Percentiles rank a stretch among this genome's conserved stretches.
phyloP scores from a whole-genome alignment of 2,113 vertebrate species.

The Choloepus hoffmanni region DNA sequence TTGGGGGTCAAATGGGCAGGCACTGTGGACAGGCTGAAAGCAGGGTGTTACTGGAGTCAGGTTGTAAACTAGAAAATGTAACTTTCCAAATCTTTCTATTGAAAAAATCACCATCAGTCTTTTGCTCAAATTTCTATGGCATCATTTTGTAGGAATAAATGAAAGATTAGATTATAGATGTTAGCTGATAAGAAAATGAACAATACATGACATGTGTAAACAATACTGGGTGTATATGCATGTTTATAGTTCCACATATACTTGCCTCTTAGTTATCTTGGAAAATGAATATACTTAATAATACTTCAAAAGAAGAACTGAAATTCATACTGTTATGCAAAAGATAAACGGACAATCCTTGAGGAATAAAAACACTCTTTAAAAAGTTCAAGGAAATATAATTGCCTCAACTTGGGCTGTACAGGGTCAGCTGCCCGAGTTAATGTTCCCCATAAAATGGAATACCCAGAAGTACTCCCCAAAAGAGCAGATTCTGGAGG shows the following conservation, averaged over 20 bases:
- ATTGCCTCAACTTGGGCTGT: neutral
- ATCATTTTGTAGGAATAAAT: constrained; percentile 29
- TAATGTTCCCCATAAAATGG: neutral
- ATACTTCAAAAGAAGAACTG: constrained; percentile 41
- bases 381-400: neutral
- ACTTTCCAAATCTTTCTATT: neutral
- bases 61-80: neutral
- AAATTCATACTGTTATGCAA: constrained; percentile 45
- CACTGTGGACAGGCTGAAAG: neutral
- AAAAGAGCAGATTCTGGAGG: neutral
- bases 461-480: neutral
- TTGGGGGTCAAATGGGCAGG: neutral
- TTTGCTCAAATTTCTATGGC: neutral
- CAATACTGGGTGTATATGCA: neutral
- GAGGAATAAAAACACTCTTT: constrained; percentile 35
- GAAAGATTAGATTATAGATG: constrained; percentile 5
- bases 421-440: neutral
- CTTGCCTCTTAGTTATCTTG: constrained; percentile 16
- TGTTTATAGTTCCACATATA: neutral
- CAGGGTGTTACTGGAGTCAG: neutral
- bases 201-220: neutral
- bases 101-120: neutral
- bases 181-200: constrained; percentile 45
- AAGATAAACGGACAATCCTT: constrained; percentile 41
- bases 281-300: constrained; percentile 20